Percentiles rank a stretch among this genome's conserved stretches.
These are phyloP conservation scores for Polylopha cassiicola DNA, from an alignment of 2,888 invertebrate genomes.

Conservation along the genomic window DNA sequence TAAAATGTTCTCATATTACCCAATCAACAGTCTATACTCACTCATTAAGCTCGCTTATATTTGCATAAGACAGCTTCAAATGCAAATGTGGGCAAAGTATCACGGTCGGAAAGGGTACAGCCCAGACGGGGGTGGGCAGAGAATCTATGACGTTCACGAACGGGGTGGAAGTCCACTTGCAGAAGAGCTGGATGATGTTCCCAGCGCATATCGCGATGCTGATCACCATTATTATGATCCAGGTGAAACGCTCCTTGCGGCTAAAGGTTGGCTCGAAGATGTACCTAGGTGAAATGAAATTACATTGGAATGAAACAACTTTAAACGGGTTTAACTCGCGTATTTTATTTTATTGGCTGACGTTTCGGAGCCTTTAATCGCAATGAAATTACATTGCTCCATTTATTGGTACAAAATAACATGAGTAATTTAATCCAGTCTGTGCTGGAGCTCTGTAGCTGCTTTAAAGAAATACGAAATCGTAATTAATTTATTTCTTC, in stretches of 20 bases:
- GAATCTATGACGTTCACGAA: conserved; percentile 71
- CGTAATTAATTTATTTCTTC: too few relatives aligned
- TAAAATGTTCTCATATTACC: neutral
- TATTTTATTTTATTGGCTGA: too few relatives aligned
- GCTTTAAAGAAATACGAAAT: too few relatives aligned
- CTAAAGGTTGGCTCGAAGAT: conserved; percentile 66
- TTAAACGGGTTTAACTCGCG: too few relatives aligned
- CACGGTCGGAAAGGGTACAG: conserved; percentile 67
- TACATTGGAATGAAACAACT: neutral
- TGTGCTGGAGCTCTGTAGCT: too few relatives aligned
- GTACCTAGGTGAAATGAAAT: conserved; percentile 40
- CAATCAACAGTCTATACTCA: conserved; percentile 31
- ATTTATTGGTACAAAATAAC: too few relatives aligned
- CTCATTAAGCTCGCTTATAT: conserved; percentile 52
- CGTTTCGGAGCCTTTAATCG: too few relatives aligned
- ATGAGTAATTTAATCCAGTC: too few relatives aligned
- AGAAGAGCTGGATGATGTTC: conserved; percentile 57
- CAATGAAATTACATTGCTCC: too few relatives aligned
- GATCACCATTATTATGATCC: conserved; percentile 59
- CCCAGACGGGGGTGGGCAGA: conserved; percentile 65
- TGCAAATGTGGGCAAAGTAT: conserved; percentile 66
- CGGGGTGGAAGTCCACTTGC: conserved; percentile 62
- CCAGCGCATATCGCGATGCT: conserved; percentile 59
- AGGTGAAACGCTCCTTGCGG: conserved; percentile 51
- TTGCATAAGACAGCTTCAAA: conserved; percentile 51